Evolutionary conservation across 2,888 invertebrate species (phyloP), one percentile per base, ranked within the genome.

Genomic region (Odontomyia ornata): DNA sequence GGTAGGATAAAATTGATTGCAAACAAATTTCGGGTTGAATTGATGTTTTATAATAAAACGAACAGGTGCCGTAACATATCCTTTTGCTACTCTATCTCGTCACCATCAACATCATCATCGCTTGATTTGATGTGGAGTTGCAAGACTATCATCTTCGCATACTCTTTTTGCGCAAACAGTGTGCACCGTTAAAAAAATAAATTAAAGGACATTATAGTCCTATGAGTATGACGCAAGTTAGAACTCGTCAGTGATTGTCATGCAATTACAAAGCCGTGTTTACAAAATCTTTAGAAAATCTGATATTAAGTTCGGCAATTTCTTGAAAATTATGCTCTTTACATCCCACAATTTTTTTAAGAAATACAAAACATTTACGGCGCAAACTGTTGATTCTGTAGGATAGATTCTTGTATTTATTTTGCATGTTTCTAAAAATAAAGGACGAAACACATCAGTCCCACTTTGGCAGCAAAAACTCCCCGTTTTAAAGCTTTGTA

Each of bases 21-120:
- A 79, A 77, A 77, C 77, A 79, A 79, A 79, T 77, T 79, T 79
- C 76, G 79, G 79, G 79, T 79, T 79, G 77, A 79, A 71, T 79
- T 77, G 79, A 79, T 79, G 77, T 77, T 76, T 60, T 60, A 69
- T 77, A 79, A 77, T 79, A 79, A 79, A 79, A 79, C 67, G 76
- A 64, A 77, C 78, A 78, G 78, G 78, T 78, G 77, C 75, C 60
- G 76, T 62, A 56, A 56, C 67, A 73, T 62, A 28, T 30, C 69
- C 25, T 62, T 25, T 47, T 25, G 46, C 43, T 69, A 69, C 69
- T 28, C 36, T 73, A 73, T 36, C 57, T 30, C 57, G 47, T 23
- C 65, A 77, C 60, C 75, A 76, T 76, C 71, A 64, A 62, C 69
- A 79, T 79, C 77, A 79, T 79, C 79, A 79, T 75, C 72, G 77